phyloP scores from a whole-genome alignment of 2,797 vertebrate genomes.

The Pseudochirops corinnae region DNA sequence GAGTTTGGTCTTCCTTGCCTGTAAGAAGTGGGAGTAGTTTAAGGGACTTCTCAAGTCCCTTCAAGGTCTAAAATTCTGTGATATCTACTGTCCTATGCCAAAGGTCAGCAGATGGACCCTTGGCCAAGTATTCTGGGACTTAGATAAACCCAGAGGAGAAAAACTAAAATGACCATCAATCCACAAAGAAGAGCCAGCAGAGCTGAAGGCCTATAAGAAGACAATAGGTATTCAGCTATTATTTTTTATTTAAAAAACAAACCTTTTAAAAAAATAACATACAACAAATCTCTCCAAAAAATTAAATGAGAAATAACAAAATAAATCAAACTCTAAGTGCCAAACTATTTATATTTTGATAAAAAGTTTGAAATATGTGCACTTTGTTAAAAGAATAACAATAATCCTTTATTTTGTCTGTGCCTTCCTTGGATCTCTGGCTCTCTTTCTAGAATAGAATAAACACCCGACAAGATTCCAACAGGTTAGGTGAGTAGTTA shows the following conservation, averaged over 20 bases:
- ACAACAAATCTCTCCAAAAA: background rate
- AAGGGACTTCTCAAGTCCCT: background rate
- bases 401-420: background rate
- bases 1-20: background rate
- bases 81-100: background rate
- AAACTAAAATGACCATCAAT: background rate
- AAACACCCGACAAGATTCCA: background rate
- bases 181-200: background rate
- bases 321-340: background rate
- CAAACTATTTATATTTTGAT: background rate
- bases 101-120: background rate
- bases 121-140: background rate
- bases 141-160: background rate
- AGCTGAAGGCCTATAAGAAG: background rate
- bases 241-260: background rate
- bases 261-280: background rate
- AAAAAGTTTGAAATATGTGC: background rate
- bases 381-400: background rate
- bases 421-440: background rate
- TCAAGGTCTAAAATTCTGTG: background rate
- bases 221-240: background rate
- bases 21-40: background rate
- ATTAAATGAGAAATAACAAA: background rate
- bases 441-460: background rate
- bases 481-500: background rate